Evolutionary conservation across 2,797 vertebrate species (phyloP).

Genomic region (Ataeniobius toweri): DNA sequence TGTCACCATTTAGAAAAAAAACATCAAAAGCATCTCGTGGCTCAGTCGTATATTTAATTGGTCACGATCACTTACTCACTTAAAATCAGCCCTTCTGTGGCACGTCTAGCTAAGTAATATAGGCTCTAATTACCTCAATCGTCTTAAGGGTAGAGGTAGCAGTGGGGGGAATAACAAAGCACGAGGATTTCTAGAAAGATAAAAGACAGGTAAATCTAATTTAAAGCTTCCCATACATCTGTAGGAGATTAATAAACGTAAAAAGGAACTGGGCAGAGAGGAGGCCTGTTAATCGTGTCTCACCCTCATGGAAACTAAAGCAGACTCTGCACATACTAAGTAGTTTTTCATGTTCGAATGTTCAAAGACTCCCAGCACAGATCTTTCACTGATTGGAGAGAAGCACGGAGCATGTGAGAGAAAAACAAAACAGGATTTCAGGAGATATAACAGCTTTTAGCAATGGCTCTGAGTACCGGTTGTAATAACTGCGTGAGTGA

Average conservation of each 20-base stretch:
- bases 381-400: conserved; percentile 35
- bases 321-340: conserved; percentile 16
- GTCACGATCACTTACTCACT: conserved; percentile 41
- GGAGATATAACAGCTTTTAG: conserved; percentile 39
- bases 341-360: conserved; percentile 31
- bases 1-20: no score
- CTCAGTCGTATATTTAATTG: conserved; percentile 56
- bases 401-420: conserved; percentile 35
- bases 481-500: conserved; percentile 26
- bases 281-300: conserved; percentile 14
- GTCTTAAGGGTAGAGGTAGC: conserved; percentile 36
- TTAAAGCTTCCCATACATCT: conserved; percentile 38
- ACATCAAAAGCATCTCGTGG: conserved; percentile 48
- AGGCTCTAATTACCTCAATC: conserved; percentile 54
- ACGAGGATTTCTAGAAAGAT: conserved; percentile 50
- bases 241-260: conserved; percentile 31
- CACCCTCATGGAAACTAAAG: conserved; percentile 27
- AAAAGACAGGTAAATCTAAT: conserved; percentile 54
- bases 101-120: conserved; percentile 34
- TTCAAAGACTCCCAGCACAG: conserved; percentile 25
- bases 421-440: conserved; percentile 23
- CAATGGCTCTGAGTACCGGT: conserved; percentile 33
- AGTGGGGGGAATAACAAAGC: conserved; percentile 4
- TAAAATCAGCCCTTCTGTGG: conserved; percentile 42
- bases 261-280: conserved; percentile 25